Base-by-base conservation (phyloP, 2,113 vertebrate species). In the Phyllostomus discolor region DNA sequence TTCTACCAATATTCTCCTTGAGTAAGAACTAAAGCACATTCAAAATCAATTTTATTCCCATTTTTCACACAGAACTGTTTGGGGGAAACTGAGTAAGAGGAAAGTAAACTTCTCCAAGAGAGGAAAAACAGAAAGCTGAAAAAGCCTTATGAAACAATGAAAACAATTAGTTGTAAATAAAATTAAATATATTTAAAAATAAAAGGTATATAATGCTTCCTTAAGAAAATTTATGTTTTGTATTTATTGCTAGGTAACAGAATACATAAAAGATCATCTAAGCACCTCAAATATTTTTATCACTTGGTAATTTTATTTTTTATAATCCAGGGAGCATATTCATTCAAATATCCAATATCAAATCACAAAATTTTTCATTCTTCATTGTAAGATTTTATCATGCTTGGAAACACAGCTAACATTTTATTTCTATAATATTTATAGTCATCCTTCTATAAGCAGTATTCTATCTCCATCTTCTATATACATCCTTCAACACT, bases 11-110 rank as follows among this genome's bases (percentile, higher is more conserved):
- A 88, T 33, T 80, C 11, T 89, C 69, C 79, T 76, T 86, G 41
- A 93, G 70, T 69, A 22, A 87, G 57, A 94, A 92, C 14, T 88
- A 96, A 87, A 94, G 43, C 11, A 67, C 41, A 93, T 73, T 96
- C 35, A 96, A 91, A 85, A 73, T 67, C 16, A 84, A 90, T 64
- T 75, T 33, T 94, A 62, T 59, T 78, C 16, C 20, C 48, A 78
- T 41, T 86, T 94, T 88, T 90, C 59, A 83, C 0, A 96, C 79
- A 92, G 48, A 83, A 81, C 46, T 28, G 35, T 4, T 41, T 19
- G 38, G 28, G 22, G 15, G 38, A 41, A 2, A 14, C 15, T 75
- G 16, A 84, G 24, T 38, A 24, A 35, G 43, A 79, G 2, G 22
- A 87, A 88, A 72, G 33, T 38, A 9, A 12, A 46, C n/a, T 66